Percentiles rank a stretch among this genome's conserved stretches.
These are phyloP conservation scores for Pipa parva DNA, from an alignment of 2,113 vertebrate species.

Conservation along the genomic window DNA sequence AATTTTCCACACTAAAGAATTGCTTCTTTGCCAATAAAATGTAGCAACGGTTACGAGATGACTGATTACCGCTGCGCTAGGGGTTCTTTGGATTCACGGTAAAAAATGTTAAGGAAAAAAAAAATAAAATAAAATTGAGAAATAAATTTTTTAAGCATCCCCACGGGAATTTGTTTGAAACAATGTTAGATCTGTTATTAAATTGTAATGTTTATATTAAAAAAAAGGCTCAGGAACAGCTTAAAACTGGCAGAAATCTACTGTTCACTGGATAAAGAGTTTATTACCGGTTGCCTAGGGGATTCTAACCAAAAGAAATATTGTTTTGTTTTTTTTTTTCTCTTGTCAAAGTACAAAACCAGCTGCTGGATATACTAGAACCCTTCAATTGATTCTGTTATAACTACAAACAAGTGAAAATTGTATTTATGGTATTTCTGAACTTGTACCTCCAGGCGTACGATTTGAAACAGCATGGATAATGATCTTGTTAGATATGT, in stretches of 20 bases:
- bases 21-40: too few species aligned
- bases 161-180: conserved; percentile 29
- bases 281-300: conserved; percentile 43
- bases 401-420: conserved; percentile 56
- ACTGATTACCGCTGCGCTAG: too few species aligned
- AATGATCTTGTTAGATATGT: too few species aligned
- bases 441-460: too few species aligned
- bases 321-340: conserved; percentile 9
- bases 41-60: too few species aligned
- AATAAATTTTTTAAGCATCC: conserved; percentile 12
- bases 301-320: conserved; percentile 47
- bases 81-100: too few species aligned
- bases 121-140: neutral
- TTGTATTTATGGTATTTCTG: too few species aligned
- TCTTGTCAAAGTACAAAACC: conserved; percentile 42
- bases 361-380: conserved; percentile 46
- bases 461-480: too few species aligned
- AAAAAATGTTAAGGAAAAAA: too few species aligned
- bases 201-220: conserved; percentile 38
- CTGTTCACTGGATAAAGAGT: conserved; percentile 42
- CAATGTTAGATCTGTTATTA: too few species aligned
- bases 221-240: conserved; percentile 40
- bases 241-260: conserved; percentile 38
- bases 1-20: too few species aligned
- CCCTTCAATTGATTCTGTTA: conserved; percentile 48